Evolutionary conservation across 2,888 invertebrate species (phyloP).

Genomic region (Heliothis peltigera): DNA sequence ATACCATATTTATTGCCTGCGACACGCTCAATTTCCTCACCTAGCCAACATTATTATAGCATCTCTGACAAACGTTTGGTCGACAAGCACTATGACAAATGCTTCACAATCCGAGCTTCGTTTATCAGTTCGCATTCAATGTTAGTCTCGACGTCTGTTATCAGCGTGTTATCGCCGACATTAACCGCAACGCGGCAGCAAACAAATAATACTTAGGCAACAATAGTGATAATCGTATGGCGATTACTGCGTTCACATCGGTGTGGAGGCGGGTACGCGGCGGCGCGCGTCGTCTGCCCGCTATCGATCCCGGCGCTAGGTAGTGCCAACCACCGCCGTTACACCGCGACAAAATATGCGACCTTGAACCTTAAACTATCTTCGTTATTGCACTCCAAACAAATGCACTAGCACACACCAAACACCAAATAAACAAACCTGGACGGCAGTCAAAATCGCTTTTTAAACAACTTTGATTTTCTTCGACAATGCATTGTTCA

Average conservation of each 20-base stretch:
- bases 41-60: constrained; percentile 47
- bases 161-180: constrained; percentile 67
- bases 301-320: constrained; percentile 85
- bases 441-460: neutral
- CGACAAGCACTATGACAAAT: constrained; percentile 44
- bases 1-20: constrained; percentile 66
- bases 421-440: constrained; percentile 27
- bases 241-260: constrained; percentile 70
- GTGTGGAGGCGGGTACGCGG: constrained; percentile 72
- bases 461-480: neutral
- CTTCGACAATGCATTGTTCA: constrained; percentile 5
- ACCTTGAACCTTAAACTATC: constrained; percentile 85
- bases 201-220: constrained; percentile 70
- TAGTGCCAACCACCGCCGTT: constrained; percentile 79
- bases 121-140: constrained; percentile 63
- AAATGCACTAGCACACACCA: constrained; percentile 63
- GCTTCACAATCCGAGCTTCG: constrained; percentile 44
- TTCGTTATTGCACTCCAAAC: constrained; percentile 71
- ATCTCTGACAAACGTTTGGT: constrained; percentile 40
- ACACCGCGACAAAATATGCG: constrained; percentile 76
- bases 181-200: constrained; percentile 67
- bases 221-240: constrained; percentile 76
- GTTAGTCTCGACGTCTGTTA: constrained; percentile 62
- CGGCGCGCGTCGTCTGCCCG: constrained; percentile 84
- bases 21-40: constrained; percentile 50